Base-by-base conservation (phyloP, 2,888 invertebrate genomes). In the Sycophila texana region DNA sequence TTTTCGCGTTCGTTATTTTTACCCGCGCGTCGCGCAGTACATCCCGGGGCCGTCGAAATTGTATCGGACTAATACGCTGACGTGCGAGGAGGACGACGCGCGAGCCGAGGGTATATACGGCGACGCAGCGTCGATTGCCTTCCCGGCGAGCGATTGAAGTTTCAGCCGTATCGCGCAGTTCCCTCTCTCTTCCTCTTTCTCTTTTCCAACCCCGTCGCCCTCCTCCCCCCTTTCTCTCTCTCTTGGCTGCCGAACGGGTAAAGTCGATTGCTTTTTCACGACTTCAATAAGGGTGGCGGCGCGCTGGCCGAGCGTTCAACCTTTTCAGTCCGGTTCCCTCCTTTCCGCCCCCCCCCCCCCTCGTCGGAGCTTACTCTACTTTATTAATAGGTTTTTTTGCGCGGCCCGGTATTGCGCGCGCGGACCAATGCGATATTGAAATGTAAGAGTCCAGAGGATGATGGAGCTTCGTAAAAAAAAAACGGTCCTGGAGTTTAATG, bases 21-120 rank as follows among this genome's bases (percentile, higher is more conserved):
- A 47, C 63, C 55, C n/a, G 39, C 51, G 30, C n/a, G 16, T 4
- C 30, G 22, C 26, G 14, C 22, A 39, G 39, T 39, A n/a, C 26
- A 13, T 61, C 26, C 26, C 14, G 18, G 16, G 18, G 20, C 72
- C 10, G 53, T 74, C 63, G 73, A 55, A 74, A 74, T 74, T 74
- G 73, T 74, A 74, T 74, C 73, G 73, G 73, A 61, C 75, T 75
- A 75, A 75, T 75, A 68, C 75, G 75, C 57, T 49, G 74, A 65
- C 66, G 49, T n/a, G n/a, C 39, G 73, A 55, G 67, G 0, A 39
- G 51, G 47, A 47, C 63, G 63, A 10, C 7, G 66, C 20, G 49
- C 12, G 18, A 47, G 67, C 7, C 39, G 49, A 65, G 65, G 13
- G 49, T 39, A 39, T 39, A 39, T 39, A 39, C 39, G 18, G 65